A percentile compares a stretch with the other conserved stretches of the same genome.
phyloP scores from a whole-genome alignment of 2,888 invertebrate species.

The Ochropleura plecta region DNA sequence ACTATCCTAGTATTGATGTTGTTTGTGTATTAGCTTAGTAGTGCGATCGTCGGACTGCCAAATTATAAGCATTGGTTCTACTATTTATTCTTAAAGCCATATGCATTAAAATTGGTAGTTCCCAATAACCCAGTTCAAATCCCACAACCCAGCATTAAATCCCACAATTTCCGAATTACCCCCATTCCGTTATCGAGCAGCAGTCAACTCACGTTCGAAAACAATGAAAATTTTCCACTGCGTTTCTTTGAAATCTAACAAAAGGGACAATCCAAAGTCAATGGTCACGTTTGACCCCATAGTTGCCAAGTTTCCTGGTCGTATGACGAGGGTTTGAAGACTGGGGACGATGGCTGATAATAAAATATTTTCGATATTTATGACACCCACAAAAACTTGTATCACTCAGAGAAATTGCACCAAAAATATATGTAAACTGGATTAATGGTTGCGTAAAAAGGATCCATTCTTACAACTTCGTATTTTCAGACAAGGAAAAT shows the following conservation, averaged over 20 bases:
- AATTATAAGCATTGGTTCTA: too few relatives aligned
- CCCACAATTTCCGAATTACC: constrained; percentile 11
- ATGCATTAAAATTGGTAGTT: neutral
- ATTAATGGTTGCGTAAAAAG: too few relatives aligned
- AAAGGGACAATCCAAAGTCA: constrained; percentile 50
- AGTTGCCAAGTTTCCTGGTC: constrained; percentile 43
- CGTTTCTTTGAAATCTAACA: constrained; percentile 49
- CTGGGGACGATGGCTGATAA: neutral
- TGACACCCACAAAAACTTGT: neutral
- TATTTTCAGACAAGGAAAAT: too few relatives aligned
- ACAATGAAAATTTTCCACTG: constrained; percentile 63
- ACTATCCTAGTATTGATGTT: neutral
- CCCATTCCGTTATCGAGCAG: constrained; percentile 7
- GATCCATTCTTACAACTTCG: too few relatives aligned
- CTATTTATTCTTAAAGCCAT: neutral
- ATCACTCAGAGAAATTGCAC: too few relatives aligned
- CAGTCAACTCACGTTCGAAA: constrained; percentile 62
- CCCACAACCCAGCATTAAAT: neutral
- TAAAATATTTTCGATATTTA: neutral
- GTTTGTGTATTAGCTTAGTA: neutral
- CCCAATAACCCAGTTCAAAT: neutral
- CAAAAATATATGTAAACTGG: too few relatives aligned
- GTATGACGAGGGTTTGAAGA: neutral
- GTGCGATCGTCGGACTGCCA: too few relatives aligned
- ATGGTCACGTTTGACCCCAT: constrained; percentile 55